A percentile compares a stretch with the other conserved stretches of the same genome.
These are phyloP conservation scores for Callipepla squamata DNA, from an alignment of 2,113 vertebrate genomes.

Conservation along the genomic window DNA sequence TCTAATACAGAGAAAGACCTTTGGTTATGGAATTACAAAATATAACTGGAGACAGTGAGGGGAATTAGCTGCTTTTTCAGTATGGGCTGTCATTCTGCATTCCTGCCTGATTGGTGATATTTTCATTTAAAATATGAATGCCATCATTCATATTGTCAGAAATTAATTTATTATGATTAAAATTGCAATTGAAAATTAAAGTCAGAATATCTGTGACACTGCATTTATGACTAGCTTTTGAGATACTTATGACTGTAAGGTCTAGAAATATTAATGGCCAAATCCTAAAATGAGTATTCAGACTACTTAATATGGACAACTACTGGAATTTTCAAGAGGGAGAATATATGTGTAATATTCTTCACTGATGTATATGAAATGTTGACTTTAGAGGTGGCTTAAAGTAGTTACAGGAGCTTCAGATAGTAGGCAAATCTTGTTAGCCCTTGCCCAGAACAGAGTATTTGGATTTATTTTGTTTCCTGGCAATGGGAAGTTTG, in stretches of 20 bases:
- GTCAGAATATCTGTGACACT: neutral
- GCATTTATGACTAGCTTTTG: neutral
- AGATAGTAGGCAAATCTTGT: neutral
- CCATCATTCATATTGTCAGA: neutral
- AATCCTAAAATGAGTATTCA: neutral
- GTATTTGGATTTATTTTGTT: constrained; percentile 35
- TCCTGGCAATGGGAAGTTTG: neutral
- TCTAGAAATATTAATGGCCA: neutral
- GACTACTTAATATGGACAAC: neutral
- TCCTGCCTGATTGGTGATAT: neutral
- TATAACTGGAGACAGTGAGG: neutral
- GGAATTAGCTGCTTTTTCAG: constrained; percentile 18
- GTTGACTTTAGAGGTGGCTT: neutral
- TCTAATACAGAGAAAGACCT: constrained; percentile 49
- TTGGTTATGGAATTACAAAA: constrained; percentile 11
- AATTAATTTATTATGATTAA: neutral
- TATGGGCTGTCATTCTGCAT: constrained; percentile 30
- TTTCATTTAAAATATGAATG: constrained; percentile 21
- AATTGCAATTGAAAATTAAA: constrained; percentile 11
- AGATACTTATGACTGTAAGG: neutral
- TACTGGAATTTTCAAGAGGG: neutral
- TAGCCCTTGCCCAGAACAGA: neutral
- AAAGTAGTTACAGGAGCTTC: neutral
- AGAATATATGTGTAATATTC: neutral
- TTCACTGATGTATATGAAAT: neutral